These are phyloP conservation scores for Drymonia ruficornis DNA, from an alignment of 2,888 invertebrate genomes.

Conservation along the genomic window DNA sequence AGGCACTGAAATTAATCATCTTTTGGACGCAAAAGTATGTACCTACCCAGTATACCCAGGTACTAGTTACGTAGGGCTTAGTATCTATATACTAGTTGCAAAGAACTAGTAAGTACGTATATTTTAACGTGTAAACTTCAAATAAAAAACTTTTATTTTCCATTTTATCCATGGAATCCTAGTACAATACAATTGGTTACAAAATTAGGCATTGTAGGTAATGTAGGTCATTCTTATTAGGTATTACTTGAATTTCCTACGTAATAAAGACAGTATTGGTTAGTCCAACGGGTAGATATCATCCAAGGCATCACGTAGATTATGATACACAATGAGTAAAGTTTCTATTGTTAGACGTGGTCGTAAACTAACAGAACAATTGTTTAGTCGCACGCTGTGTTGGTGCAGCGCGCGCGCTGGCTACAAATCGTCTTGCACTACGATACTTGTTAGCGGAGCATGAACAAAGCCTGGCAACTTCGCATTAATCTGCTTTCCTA, in stretches of 20 bases:
- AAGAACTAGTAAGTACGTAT: too few relatives aligned
- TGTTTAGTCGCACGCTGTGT: slow-evolving; percentile 40
- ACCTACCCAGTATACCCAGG: slow-evolving; percentile 21
- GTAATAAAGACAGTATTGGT: neutral
- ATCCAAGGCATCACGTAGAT: slow-evolving; percentile 38
- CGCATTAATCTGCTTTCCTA: slow-evolving; percentile 11
- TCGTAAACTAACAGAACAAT: slow-evolving; percentile 60
- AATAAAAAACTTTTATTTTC: neutral
- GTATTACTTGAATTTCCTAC: too few relatives aligned
- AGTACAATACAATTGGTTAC: neutral
- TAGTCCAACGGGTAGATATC: slow-evolving; percentile 12
- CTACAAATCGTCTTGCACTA: slow-evolving; percentile 45
- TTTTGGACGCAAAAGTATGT: slow-evolving; percentile 28
- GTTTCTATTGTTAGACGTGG: slow-evolving; percentile 54
- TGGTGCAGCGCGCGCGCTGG: slow-evolving; percentile 35
- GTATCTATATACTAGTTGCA: too few relatives aligned
- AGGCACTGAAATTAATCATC: slow-evolving; percentile 34
- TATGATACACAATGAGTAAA: slow-evolving; percentile 55
- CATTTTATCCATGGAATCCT: neutral
- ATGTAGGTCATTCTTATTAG: too few relatives aligned
- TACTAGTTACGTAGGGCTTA: too few relatives aligned
- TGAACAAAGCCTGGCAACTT: slow-evolving; percentile 19
- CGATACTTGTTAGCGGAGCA: slow-evolving; percentile 37
- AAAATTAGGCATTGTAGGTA: too few relatives aligned
- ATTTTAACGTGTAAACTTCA: too few relatives aligned